Evolutionary conservation across 1,140 invertebrate species (phyloP).

Genomic region (Anastatus disparis): DNA sequence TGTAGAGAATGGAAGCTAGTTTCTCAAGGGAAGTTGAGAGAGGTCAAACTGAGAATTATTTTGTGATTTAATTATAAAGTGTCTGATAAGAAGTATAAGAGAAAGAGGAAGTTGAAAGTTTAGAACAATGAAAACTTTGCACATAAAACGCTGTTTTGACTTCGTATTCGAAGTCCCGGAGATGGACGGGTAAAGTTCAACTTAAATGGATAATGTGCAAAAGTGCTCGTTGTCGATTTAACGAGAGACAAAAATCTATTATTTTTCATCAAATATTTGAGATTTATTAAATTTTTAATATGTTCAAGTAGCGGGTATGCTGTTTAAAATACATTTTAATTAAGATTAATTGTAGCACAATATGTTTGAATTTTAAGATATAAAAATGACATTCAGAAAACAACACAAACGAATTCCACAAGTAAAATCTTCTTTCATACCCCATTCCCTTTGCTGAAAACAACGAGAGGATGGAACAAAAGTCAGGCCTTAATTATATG

Average conservation of each 20-base stretch:
- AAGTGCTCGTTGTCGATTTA: too few relatives aligned
- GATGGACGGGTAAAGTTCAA: neutral
- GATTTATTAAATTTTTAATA: too few relatives aligned
- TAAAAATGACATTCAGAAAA: too few relatives aligned
- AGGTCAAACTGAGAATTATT: slow-evolving; percentile 34
- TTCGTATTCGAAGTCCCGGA: neutral
- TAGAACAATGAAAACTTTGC: slow-evolving; percentile 31
- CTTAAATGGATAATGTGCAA: slow-evolving; percentile 10
- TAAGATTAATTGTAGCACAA: too few relatives aligned
- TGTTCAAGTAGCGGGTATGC: too few relatives aligned
- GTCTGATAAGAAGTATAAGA: slow-evolving; percentile 24
- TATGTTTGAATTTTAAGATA: too few relatives aligned
- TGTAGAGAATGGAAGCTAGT: neutral
- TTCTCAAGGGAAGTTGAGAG: slow-evolving; percentile 28
- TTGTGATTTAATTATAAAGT: slow-evolving; percentile 37
- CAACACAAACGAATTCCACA: too few relatives aligned
- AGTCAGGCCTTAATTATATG: slow-evolving; percentile 16
- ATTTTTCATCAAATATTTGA: too few relatives aligned
- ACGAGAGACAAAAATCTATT: too few relatives aligned
- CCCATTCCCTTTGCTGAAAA: too few relatives aligned
- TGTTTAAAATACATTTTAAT: too few relatives aligned
- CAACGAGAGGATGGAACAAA: neutral
- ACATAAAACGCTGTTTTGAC: slow-evolving; percentile 26
- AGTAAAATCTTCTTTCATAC: neutral
- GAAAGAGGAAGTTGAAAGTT: too few relatives aligned